Conservation (phyloP, 2,797 vertebrate species). For the Eulemur mongoz region DNA sequence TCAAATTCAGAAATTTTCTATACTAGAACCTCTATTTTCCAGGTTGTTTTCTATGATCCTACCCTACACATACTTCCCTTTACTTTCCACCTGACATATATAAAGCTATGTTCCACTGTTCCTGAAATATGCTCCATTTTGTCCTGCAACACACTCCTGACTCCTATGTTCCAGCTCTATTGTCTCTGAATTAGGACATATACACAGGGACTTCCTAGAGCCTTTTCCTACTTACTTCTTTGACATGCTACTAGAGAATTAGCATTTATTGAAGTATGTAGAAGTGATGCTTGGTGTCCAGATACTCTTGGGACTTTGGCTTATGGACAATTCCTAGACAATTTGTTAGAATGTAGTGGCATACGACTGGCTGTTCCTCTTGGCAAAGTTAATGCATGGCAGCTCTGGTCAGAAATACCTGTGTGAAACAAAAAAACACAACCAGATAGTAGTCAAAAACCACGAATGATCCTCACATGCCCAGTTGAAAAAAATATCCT, state of each 20-base stretch:
- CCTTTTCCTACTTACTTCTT: background rate
- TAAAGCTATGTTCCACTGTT: background rate
- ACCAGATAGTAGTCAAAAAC: background rate
- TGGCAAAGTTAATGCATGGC: background rate
- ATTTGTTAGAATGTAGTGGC: background rate
- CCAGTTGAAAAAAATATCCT: background rate
- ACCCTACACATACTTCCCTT: background rate
- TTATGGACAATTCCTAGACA: background rate
- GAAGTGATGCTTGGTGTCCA: background rate
- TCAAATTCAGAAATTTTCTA: background rate
- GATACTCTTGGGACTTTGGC: background rate
- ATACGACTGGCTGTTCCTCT: background rate
- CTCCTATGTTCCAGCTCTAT: background rate
- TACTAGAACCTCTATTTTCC: background rate
- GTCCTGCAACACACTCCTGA: background rate
- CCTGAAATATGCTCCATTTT: background rate
- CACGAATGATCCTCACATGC: background rate
- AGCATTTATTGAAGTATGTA: background rate
- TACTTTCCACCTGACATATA: background rate
- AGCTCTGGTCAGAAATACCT: conserved; percentile 10
- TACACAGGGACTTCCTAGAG: background rate
- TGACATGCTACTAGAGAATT: background rate
- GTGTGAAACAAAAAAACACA: background rate
- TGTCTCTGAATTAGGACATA: background rate
- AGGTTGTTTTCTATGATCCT: background rate